phyloP scores from a whole-genome alignment of 2,113 vertebrate species.

The Erpornis zantholeuca region DNA sequence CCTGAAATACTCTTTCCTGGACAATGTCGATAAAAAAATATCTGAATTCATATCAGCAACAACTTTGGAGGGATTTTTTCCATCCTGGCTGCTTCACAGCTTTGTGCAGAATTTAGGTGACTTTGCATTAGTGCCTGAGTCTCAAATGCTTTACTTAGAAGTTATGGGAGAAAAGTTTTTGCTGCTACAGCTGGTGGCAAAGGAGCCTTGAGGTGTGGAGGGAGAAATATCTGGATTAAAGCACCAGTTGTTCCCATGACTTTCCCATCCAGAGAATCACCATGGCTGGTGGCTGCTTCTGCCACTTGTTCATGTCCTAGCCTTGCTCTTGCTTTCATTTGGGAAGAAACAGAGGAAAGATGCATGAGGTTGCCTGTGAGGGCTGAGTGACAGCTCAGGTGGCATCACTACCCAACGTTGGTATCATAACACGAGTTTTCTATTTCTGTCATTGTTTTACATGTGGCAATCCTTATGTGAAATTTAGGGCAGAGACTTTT shows the following conservation, averaged over 20 bases:
- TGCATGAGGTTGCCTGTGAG: background rate
- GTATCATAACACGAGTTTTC: background rate
- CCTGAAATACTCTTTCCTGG: background rate
- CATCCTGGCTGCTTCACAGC: background rate
- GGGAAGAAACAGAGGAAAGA: background rate
- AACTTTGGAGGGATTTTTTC: background rate
- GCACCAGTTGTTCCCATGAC: background rate
- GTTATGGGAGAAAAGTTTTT: background rate
- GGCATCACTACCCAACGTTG: background rate
- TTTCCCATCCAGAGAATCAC: background rate
- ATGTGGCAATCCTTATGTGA: background rate
- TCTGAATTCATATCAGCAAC: background rate
- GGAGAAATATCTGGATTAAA: background rate
- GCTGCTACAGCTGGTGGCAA: background rate
- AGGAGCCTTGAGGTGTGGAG: background rate
- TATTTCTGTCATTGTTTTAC: background rate
- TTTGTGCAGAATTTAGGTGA: background rate
- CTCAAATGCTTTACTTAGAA: background rate
- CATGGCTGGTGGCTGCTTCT: background rate
- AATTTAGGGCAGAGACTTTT: background rate
- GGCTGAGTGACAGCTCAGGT: background rate
- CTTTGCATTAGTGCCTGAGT: background rate
- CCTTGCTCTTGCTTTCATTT: background rate
- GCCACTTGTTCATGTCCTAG: background rate
- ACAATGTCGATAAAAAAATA: background rate